Evolutionary conservation across 2,113 vertebrate species (phyloP).

Genomic region (Thunnus maccoyii): DNA sequence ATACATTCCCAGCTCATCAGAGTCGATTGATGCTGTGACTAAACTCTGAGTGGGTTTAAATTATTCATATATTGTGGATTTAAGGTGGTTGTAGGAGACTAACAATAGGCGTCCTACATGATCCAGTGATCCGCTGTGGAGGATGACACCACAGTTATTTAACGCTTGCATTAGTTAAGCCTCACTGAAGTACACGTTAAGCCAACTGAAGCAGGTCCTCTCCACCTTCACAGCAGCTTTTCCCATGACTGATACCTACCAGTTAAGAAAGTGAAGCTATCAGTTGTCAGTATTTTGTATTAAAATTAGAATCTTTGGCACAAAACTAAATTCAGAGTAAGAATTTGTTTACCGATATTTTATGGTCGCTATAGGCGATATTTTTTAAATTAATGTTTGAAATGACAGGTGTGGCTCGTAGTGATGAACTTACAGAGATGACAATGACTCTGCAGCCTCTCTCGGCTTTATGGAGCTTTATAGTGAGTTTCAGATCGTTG

Average conservation of each 20-base stretch:
- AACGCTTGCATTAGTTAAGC: conserved; percentile 63
- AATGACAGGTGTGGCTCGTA: too few species aligned
- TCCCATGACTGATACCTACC: background rate
- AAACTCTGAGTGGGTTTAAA: conserved; percentile 24
- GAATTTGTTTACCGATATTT: background rate
- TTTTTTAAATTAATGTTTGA: too few species aligned
- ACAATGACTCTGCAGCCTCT: too few species aligned
- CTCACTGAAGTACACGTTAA: conserved; percentile 53
- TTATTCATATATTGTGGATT: conserved; percentile 41
- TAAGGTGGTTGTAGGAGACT: conserved; percentile 46
- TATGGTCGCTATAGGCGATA: too few species aligned
- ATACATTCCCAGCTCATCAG: conserved; percentile 42
- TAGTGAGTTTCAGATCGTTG: too few species aligned
- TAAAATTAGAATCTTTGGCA: background rate
- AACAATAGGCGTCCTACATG: conserved; percentile 64
- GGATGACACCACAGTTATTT: conserved; percentile 60
- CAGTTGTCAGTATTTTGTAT: background rate
- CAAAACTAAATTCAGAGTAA: background rate
- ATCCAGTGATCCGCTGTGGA: conserved; percentile 47
- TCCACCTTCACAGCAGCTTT: conserved; percentile 24
- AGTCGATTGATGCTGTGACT: conserved; percentile 29
- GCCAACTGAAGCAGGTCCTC: conserved; percentile 44
- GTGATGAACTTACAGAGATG: too few species aligned
- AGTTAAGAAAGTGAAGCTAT: conserved; percentile 16
- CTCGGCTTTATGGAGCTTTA: too few species aligned